These are phyloP conservation scores for Petrocephalus microphthalmus DNA, from an alignment of 2,113 vertebrate genomes.

Conservation along the genomic window DNA sequence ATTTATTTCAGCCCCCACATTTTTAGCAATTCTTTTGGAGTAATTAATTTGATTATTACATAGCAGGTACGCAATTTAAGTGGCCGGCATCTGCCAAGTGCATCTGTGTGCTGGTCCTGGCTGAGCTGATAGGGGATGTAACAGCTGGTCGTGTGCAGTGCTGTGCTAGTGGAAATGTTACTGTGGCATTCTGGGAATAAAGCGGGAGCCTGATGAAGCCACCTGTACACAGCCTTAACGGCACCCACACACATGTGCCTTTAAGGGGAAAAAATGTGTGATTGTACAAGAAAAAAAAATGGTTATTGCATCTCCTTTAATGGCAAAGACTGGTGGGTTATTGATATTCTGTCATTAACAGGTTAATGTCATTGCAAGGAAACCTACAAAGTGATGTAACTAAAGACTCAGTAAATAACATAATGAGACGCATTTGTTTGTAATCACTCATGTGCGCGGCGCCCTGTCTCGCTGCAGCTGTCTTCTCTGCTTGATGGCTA, in stretches of 20 bases:
- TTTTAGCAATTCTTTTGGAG: neutral
- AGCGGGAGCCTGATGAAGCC: neutral
- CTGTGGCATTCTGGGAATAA: neutral
- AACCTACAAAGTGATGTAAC: neutral
- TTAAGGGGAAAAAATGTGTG: neutral
- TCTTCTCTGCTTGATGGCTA: neutral
- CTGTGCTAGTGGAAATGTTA: neutral
- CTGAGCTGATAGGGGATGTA: neutral
- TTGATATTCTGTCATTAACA: neutral
- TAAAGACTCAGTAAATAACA: neutral
- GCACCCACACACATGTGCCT: neutral
- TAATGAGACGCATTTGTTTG: neutral
- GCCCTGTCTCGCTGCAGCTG: neutral
- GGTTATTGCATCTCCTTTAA: neutral
- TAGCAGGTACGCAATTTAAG: neutral
- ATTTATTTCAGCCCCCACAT: neutral
- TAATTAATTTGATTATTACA: neutral
- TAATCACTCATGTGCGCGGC: neutral
- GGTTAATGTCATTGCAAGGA: neutral
- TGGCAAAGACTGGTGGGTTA: neutral
- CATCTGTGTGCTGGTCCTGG: neutral
- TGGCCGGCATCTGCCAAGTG: neutral
- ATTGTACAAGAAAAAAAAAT: neutral
- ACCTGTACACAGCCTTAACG: neutral
- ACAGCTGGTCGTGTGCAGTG: neutral